Percentiles rank a stretch among this genome's conserved stretches.
phyloP scores from a whole-genome alignment of 1,140 invertebrate species.

The Diorhabda carinulata region DNA sequence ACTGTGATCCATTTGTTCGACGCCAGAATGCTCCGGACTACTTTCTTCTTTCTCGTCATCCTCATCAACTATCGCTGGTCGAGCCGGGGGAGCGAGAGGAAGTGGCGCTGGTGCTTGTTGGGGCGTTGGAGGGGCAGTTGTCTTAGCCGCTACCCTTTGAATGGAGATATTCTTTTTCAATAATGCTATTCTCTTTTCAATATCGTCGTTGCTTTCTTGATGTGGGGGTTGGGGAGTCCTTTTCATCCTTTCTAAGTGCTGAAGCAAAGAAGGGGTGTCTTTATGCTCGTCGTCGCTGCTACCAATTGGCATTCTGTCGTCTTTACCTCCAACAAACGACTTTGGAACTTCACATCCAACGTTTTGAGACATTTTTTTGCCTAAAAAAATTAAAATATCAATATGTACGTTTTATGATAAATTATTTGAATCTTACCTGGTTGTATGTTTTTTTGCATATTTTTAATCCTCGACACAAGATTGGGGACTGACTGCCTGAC shows the following conservation, averaged over 20 bases:
- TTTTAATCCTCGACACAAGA: slow-evolving; percentile 37
- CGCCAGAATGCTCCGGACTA: slow-evolving; percentile 25
- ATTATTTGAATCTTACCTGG: not conserved
- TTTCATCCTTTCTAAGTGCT: not conserved
- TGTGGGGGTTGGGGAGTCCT: slow-evolving; percentile 1
- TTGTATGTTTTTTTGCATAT: slow-evolving; percentile 29
- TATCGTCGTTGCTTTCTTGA: slow-evolving; percentile 26
- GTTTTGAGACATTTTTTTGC: slow-evolving; percentile 45
- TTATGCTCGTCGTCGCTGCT: slow-evolving; percentile 32
- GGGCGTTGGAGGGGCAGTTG: slow-evolving; percentile 9
- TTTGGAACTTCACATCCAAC: slow-evolving; percentile 41
- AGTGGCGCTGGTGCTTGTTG: slow-evolving; percentile 11
- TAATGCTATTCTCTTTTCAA: slow-evolving; percentile 33
- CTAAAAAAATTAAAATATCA: slow-evolving; percentile 31
- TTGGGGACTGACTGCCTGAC: slow-evolving; percentile 47
- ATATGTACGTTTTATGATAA: not conserved
- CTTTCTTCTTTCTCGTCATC: slow-evolving; percentile 22
- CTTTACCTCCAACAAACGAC: slow-evolving; percentile 10
- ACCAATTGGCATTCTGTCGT: slow-evolving; percentile 13
- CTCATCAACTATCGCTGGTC: slow-evolving; percentile 9
- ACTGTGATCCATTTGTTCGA: slow-evolving; percentile 41
- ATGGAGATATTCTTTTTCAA: slow-evolving; percentile 40
- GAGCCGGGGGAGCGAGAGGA: not conserved
- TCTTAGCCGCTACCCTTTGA: slow-evolving; percentile 19
- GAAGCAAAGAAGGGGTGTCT: not conserved